Base-by-base conservation (phyloP, 1,140 invertebrate species). In the Drosophila orosa region DNA sequence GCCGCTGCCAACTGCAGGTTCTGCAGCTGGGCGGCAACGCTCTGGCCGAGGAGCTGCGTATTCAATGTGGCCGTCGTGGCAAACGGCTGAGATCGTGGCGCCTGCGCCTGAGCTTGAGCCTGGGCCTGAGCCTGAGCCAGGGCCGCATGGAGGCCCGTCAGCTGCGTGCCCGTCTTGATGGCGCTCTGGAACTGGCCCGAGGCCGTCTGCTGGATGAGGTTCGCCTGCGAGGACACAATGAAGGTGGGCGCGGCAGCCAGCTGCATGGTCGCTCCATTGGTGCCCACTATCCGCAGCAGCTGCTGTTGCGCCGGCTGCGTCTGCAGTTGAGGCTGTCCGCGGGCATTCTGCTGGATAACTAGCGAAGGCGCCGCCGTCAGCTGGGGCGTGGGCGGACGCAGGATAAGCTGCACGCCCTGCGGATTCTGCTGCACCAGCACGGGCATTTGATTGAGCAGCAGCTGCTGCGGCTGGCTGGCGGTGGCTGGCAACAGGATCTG, bases 401-500 rank as follows among this genome's bases (percentile, higher is more conserved):
- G 73, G 33, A 94, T 93, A 24, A 93, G 92, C 66, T 93, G 93
- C 22, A 94, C 93, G 12, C 93, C 93, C 27, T 93, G 92, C 24
- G 93, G 91, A 80, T 92, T 92, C 73, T 92, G 92, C 33, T 92
- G 92, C 25, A 92, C 92, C 68, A 92, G 66, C 42, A 92, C 79
- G 9, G 92, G 91, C 91, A 92, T 91, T 63, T 92, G 91, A 69
- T 92, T 92, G 3, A 92, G 77, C 8, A 92, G 56, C 77, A 92
- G 55, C 19, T 91, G 90, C 45, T 92, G 91, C 19, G 80, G 85
- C 57, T 90, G 75, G 39, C 35, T 65, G 37, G 82, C 37, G 19
- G 82, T 90, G n/a, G 90, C 90, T 3, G 91, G 91, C 48, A 92
- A 22, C 35, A 92, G 66, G 22, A 92, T 92, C 71, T 91, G 90